Percentiles rank a stretch among this genome's conserved stretches.
Conservation (phyloP, 2,797 vertebrate species). For the Ctenochaetus hawaiiensis region DNA sequence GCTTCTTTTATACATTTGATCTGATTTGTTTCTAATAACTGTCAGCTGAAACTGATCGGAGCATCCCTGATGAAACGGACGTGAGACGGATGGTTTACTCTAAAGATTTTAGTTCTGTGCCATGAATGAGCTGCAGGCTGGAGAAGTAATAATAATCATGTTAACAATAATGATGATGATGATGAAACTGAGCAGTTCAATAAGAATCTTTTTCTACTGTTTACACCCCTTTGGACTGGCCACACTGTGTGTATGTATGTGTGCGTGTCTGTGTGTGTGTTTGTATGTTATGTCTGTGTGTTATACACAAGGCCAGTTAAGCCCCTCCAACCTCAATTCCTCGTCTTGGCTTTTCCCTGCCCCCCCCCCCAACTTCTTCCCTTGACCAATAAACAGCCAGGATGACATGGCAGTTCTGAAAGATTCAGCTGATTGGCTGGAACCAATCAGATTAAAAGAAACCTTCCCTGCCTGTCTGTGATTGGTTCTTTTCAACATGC, state of each 20-base stretch:
- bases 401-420: constrained; percentile 47
- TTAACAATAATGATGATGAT: constrained; percentile 42
- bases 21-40: neutral
- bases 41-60: constrained; percentile 57
- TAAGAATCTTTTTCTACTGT: constrained; percentile 80
- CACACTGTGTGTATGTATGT: constrained; percentile 79
- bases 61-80: constrained; percentile 52
- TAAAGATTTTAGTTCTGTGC: constrained; percentile 69
- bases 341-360: constrained; percentile 50
- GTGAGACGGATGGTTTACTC: constrained; percentile 38
- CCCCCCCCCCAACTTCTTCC: constrained; percentile 24
- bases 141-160: constrained; percentile 50
- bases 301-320: constrained; percentile 77
- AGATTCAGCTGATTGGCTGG: constrained; percentile 80
- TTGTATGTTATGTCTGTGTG: constrained; percentile 49
- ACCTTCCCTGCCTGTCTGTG: constrained; percentile 57
- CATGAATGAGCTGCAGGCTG: constrained; percentile 65
- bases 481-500: constrained; percentile 63
- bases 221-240: constrained; percentile 82
- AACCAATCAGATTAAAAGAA: constrained; percentile 75
- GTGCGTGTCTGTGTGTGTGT: constrained; percentile 50
- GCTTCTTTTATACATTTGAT: neutral
- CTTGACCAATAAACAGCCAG: constrained; percentile 63
- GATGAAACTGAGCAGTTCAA: constrained; percentile 77
- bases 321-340: constrained; percentile 60